A percentile compares a stretch with the other conserved stretches of the same genome.
Conservation (phyloP, 1,140 invertebrate species). For the Rhagoletis zephyria region DNA sequence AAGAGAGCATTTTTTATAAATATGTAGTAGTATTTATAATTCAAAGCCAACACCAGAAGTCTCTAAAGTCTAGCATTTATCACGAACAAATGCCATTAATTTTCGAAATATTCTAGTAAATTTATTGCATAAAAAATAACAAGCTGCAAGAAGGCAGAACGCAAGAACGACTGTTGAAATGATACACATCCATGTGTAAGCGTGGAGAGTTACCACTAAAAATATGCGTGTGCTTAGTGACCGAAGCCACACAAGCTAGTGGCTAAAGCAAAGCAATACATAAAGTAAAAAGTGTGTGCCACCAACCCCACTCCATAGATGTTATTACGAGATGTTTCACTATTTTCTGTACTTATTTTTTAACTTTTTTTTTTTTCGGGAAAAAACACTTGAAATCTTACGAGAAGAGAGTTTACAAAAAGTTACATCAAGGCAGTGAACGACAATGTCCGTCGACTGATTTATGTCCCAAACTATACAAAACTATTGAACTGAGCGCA, state of each 20-base stretch:
- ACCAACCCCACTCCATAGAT: no score
- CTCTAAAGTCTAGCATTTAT: not conserved
- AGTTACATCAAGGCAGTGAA: not conserved
- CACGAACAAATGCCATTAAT: not conserved
- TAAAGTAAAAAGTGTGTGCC: no score
- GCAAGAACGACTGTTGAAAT: not conserved
- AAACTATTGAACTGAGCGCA: conserved; percentile 30
- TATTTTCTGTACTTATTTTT: no score
- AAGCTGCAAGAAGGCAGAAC: no score
- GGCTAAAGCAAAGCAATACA: no score
- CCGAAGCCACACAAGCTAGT: not conserved
- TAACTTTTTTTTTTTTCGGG: not conserved
- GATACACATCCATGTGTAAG: not conserved
- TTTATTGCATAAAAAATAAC: not conserved
- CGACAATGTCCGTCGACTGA: not conserved
- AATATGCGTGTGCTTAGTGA: not conserved
- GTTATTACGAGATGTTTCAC: no score
- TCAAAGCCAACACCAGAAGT: no score
- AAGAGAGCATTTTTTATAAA: no score
- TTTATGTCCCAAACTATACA: not conserved
- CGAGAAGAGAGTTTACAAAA: not conserved
- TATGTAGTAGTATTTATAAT: not conserved
- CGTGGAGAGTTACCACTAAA: not conserved
- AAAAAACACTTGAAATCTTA: not conserved
- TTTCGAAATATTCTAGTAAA: conserved; percentile 18